Base-by-base conservation (phyloP, 2,888 invertebrate species). In the Protophormia terraenovae region DNA sequence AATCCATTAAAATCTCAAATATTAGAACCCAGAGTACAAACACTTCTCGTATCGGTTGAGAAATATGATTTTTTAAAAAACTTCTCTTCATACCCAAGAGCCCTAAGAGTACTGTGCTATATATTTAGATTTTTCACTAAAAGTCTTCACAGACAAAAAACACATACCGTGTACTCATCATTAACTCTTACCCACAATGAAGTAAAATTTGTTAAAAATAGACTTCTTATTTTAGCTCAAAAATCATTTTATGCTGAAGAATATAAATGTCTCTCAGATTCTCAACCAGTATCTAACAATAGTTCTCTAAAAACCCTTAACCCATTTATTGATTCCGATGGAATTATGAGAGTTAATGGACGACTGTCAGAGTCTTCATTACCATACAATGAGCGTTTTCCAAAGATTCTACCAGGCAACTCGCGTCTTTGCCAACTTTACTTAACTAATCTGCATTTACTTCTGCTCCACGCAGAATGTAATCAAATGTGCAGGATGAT, bases 51-150 rank as follows among this genome's bases (percentile, higher is more conserved):
- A n/a, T n/a, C n/a, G n/a, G 27, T 35, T n/a, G 16, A 64, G 32
- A 3, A 32, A 32, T 5, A 2, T 2, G 75, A 75, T 24, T 50
- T 64, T 27, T 22, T 76, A 6, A 10, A 38, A 6, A 7, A 66
- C 16, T 76, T 76, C 32, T 76, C 53, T 0, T 53, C 64, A 10
- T 76, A 76, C 14, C 10, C 12, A 2, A 64, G 32, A 32, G 64
- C 64, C n/a, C 24, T 76, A 22, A 29, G 76, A 8, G 66, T 76
- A 2, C n/a, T 76, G 1, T 35, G 45, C 8, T 76, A 66, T n/a
- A 41, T 64, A 24, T 64, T 64, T n/a, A 2, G 76, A 24, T 76
- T 76, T 38, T 10, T 55, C 24, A 45, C 32, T 3, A 60, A 62
- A 19, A 5, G 62, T 27, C n/a, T n/a, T n/a, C n/a, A n/a, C n/a